These are phyloP conservation scores for Phalanger gymnotis DNA, from an alignment of 2,797 vertebrate genomes.

Conservation along the genomic window DNA sequence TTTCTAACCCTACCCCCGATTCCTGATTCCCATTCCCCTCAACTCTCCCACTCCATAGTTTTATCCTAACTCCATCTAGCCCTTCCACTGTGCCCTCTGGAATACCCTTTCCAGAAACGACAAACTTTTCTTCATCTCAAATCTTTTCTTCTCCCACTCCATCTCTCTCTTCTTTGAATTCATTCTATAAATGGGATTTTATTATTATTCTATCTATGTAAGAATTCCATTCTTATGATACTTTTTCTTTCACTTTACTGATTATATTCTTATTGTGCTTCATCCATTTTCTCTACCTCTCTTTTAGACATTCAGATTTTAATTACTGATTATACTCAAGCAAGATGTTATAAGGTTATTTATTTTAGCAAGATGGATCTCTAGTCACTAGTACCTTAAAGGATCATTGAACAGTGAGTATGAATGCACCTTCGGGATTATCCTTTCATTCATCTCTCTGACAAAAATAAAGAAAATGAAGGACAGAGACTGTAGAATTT, in stretches of 20 bases:
- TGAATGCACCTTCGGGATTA: conserved; percentile 49
- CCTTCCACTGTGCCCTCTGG: no score
- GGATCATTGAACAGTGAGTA: conserved; percentile 32
- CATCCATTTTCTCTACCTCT: conserved; percentile 44
- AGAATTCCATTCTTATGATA: conserved; percentile 39
- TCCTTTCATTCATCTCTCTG: conserved; percentile 56
- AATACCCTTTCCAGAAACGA: no score
- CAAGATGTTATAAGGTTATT: conserved; percentile 63
- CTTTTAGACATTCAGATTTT: conserved; percentile 53
- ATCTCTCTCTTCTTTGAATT: no score
- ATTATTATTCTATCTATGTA: conserved; percentile 2
- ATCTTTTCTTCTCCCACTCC: no score
- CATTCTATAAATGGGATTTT: no score
- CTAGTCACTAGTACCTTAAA: conserved; percentile 54
- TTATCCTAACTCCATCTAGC: no score
- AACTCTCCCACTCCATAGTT: no score
- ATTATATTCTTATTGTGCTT: conserved; percentile 40
- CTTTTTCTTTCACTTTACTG: conserved; percentile 17
- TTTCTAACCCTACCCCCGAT: no score
- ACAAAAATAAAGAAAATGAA: conserved; percentile 13
- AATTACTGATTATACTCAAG: conserved; percentile 53
- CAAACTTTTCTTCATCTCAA: no score
- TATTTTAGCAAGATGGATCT: conserved; percentile 57
- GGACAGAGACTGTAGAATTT: no score
- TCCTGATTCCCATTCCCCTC: no score